Evolutionary conservation across 2,797 vertebrate species (phyloP).

Genomic region (Knipowitschia caucasica): DNA sequence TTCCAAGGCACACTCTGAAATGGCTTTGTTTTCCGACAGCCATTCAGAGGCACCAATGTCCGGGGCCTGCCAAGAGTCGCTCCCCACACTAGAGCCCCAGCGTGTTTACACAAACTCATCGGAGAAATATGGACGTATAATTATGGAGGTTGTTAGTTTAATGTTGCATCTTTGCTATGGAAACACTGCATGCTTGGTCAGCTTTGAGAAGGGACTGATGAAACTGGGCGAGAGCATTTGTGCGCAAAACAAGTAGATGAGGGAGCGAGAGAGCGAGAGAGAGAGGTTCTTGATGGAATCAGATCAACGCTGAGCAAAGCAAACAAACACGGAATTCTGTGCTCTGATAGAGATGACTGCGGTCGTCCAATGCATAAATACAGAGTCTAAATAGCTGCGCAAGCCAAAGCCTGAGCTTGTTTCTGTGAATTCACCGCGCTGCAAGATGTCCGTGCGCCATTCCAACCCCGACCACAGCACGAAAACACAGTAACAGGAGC

Average conservation of each 20-base stretch:
- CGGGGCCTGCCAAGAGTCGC: conserved; percentile 64
- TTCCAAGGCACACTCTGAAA: conserved; percentile 69
- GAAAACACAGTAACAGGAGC: conserved; percentile 67
- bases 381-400: conserved; percentile 63
- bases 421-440: conserved; percentile 70
- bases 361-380: conserved; percentile 69
- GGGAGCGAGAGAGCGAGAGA: conserved; percentile 5
- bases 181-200: conserved; percentile 66
- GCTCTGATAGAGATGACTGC: conserved; percentile 70
- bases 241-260: conserved; percentile 18
- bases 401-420: conserved; percentile 59
- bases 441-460: conserved; percentile 70
- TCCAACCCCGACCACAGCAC: conserved; percentile 66
- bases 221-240: conserved; percentile 59
- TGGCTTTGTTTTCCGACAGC: conserved; percentile 71
- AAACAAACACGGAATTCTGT: conserved; percentile 72
- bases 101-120: conserved; percentile 75
- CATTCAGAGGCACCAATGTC: conserved; percentile 65
- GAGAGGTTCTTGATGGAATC: conserved; percentile 53
- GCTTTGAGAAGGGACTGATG: conserved; percentile 52
- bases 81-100: conserved; percentile 57
- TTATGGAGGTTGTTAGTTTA: conserved; percentile 73
- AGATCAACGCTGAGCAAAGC: conserved; percentile 57
- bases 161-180: conserved; percentile 63
- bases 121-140: conserved; percentile 74